Evolutionary conservation across 2,888 invertebrate genomes (phyloP).

Genomic region (Selenia dentaria): DNA sequence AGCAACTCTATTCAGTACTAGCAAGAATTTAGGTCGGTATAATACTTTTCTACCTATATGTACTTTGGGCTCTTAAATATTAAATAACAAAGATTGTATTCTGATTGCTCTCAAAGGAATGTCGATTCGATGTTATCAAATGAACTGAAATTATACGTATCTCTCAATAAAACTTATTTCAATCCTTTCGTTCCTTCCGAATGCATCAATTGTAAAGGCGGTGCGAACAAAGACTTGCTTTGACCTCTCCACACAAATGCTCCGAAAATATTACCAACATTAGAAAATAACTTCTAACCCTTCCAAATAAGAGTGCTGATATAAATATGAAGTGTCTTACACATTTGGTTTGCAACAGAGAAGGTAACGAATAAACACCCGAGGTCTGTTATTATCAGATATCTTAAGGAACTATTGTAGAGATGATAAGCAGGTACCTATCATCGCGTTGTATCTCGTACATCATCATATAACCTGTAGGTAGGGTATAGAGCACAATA

Average conservation of each 20-base stretch:
- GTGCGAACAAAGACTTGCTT: constrained; percentile 43
- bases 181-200: constrained; percentile 41
- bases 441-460: constrained; percentile 29
- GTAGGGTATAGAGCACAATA: constrained; percentile 5
- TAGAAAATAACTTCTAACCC: constrained; percentile 10
- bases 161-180: constrained; percentile 34
- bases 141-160: constrained; percentile 38
- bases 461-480: constrained; percentile 1
- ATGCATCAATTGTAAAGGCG: constrained; percentile 47
- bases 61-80: too few relatives aligned
- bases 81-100: too few relatives aligned
- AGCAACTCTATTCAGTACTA: too few relatives aligned
- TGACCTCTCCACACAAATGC: constrained; percentile 2
- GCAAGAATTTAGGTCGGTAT: too few relatives aligned
- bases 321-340: neutral
- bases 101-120: constrained; percentile 3
- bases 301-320: constrained; percentile 7
- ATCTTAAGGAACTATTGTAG: constrained; percentile 46
- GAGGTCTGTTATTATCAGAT: constrained; percentile 49
- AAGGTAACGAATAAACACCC: constrained; percentile 41
- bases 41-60: too few relatives aligned
- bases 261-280: neutral
- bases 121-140: constrained; percentile 17
- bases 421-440: constrained; percentile 47
- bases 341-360: constrained; percentile 18